These are phyloP conservation scores for Tetraodon nigroviridis DNA, from an alignment of 2,113 vertebrate species.

Conservation along the genomic window DNA sequence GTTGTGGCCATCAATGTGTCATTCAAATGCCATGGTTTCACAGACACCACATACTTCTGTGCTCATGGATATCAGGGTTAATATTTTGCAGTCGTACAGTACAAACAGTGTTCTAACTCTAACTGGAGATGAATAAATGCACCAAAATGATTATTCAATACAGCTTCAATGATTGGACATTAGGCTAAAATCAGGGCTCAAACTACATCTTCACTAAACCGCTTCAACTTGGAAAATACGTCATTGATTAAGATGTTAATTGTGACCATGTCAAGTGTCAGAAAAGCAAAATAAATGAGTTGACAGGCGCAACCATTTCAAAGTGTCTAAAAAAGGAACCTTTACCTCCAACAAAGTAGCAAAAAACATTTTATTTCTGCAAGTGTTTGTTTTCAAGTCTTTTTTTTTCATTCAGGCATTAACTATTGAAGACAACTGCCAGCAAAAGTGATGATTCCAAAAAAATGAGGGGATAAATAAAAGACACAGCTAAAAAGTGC, in stretches of 20 bases:
- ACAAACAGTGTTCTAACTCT: conserved; percentile 18
- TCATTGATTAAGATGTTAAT: no score
- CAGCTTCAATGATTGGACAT: no score
- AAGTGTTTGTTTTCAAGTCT: conserved; percentile 41
- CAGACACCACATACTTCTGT: conserved; percentile 57
- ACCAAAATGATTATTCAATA: no score
- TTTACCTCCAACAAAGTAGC: conserved; percentile 10
- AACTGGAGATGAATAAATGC: not conserved
- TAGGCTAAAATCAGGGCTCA: no score
- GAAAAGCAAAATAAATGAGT: no score
- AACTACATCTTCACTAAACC: no score
- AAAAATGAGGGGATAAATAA: conserved; percentile 44
- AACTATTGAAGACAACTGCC: conserved; percentile 69
- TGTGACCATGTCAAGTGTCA: no score
- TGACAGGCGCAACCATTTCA: no score
- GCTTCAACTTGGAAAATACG: no score
- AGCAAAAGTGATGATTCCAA: conserved; percentile 67
- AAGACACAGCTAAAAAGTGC: conserved; percentile 68
- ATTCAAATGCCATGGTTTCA: conserved; percentile 71
- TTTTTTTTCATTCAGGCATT: conserved; percentile 59
- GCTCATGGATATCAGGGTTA: conserved; percentile 62
- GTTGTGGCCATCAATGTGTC: conserved; percentile 73
- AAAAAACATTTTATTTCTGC: conserved; percentile 37
- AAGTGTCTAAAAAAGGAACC: conserved; percentile 16
- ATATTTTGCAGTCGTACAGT: conserved; percentile 12